Conservation (phyloP, 2,888 invertebrate species). For the Trissoscelio sp. region DNA sequence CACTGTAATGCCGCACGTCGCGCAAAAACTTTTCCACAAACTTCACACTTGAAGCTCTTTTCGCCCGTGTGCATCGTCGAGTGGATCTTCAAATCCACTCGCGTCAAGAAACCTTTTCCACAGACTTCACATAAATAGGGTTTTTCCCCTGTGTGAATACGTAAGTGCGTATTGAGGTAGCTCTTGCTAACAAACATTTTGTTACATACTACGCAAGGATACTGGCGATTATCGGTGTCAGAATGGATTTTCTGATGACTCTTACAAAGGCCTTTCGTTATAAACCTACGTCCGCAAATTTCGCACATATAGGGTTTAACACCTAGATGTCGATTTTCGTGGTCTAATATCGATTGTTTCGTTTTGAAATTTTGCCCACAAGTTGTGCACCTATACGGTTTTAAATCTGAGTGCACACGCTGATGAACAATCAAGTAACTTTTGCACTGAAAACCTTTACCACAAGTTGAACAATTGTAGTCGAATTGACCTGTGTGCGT, state of each 20-base stretch:
- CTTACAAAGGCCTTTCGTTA: slow-evolving; percentile 86
- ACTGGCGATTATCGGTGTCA: slow-evolving; percentile 86
- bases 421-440: slow-evolving; percentile 87
- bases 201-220: slow-evolving; percentile 86
- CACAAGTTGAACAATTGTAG: slow-evolving; percentile 85
- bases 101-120: slow-evolving; percentile 86
- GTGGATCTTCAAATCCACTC: slow-evolving; percentile 86
- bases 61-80: slow-evolving; percentile 87
- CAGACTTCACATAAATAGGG: slow-evolving; percentile 87
- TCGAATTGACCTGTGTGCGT: slow-evolving; percentile 86
- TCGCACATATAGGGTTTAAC: slow-evolving; percentile 86
- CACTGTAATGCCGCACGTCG: slow-evolving; percentile 86
- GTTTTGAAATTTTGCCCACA: slow-evolving; percentile 86
- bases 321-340: slow-evolving; percentile 86
- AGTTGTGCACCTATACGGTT: slow-evolving; percentile 85
- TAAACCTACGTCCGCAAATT: slow-evolving; percentile 85
- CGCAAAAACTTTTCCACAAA: slow-evolving; percentile 87
- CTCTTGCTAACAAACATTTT: slow-evolving; percentile 87
- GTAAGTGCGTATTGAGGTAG: slow-evolving; percentile 85
- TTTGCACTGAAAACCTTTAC: slow-evolving; percentile 86
- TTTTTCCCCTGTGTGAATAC: slow-evolving; percentile 86
- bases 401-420: slow-evolving; percentile 85
- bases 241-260: slow-evolving; percentile 86
- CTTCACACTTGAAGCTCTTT: slow-evolving; percentile 86
- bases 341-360: slow-evolving; percentile 86